Evolutionary conservation across 2,888 invertebrate species (phyloP).

Genomic region (Alloplasta piceator): DNA sequence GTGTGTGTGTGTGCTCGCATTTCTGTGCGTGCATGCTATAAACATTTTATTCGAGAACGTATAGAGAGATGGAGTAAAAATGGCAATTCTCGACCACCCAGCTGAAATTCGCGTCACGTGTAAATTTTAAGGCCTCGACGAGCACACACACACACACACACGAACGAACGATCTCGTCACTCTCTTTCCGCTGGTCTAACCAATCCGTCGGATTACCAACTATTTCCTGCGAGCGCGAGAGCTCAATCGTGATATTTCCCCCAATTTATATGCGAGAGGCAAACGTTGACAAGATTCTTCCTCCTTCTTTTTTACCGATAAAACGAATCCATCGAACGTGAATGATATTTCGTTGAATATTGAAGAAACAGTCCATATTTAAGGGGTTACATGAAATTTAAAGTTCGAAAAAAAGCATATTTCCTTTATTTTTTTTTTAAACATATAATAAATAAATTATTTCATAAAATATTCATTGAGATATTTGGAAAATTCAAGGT

Average conservation of each 20-base stretch:
- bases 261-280: background rate
- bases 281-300: background rate
- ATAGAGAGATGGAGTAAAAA: slow-evolving; percentile 17
- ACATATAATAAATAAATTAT: too few species aligned
- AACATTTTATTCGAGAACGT: slow-evolving; percentile 47
- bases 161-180: slow-evolving; percentile 7
- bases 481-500: too few species aligned
- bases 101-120: slow-evolving; percentile 51
- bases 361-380: too few species aligned
- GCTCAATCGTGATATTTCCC: slow-evolving; percentile 2
- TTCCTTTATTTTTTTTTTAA: too few species aligned
- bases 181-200: background rate
- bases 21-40: slow-evolving; percentile 8
- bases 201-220: slow-evolving; percentile 40
- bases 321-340: background rate
- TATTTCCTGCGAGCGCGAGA: background rate
- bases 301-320: background rate
- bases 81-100: slow-evolving; percentile 22
- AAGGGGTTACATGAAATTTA: too few species aligned
- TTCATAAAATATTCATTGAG: too few species aligned
- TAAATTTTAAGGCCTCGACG: slow-evolving; percentile 34
- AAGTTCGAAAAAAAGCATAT: too few species aligned
- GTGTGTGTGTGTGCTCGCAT: background rate
- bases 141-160: background rate
- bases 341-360: background rate